Conservation (phyloP, 2,113 vertebrate species). For the Dryoscopus gambensis region DNA sequence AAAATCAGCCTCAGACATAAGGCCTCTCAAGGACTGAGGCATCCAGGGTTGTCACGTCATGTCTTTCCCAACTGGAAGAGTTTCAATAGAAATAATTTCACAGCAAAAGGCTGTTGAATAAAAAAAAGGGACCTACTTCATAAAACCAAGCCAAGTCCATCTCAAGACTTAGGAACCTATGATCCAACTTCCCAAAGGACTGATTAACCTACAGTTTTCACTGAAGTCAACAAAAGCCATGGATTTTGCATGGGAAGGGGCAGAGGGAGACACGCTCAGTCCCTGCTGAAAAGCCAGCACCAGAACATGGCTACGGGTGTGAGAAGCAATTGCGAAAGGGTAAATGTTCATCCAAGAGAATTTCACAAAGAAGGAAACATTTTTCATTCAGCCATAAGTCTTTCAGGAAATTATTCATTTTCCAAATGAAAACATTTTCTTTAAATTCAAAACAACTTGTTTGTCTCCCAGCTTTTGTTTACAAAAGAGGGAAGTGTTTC, state of each 20-base stretch:
- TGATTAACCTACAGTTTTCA: not conserved
- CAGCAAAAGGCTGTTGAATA: not conserved
- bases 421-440: constrained; percentile 18
- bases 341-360: not conserved
- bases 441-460: constrained; percentile 23
- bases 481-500: not conserved
- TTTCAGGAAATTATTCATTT: constrained; percentile 19
- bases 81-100: not conserved
- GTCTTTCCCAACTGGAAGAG: not conserved
- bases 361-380: not conserved
- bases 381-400: not conserved
- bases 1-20: not conserved
- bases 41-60: not conserved
- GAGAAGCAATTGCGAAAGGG: not conserved
- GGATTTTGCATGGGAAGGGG: not conserved
- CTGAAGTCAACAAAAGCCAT: not conserved
- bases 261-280: not conserved
- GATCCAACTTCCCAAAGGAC: not conserved
- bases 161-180: not conserved
- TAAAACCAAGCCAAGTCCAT: not conserved
- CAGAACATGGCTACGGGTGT: rapidly evolving
- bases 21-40: not conserved
- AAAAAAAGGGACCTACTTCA: not conserved
- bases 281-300: not conserved
- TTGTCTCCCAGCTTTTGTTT: constrained; percentile 20